Base-by-base conservation (phyloP, 2,797 vertebrate genomes). In the Choloepus didactylus region DNA sequence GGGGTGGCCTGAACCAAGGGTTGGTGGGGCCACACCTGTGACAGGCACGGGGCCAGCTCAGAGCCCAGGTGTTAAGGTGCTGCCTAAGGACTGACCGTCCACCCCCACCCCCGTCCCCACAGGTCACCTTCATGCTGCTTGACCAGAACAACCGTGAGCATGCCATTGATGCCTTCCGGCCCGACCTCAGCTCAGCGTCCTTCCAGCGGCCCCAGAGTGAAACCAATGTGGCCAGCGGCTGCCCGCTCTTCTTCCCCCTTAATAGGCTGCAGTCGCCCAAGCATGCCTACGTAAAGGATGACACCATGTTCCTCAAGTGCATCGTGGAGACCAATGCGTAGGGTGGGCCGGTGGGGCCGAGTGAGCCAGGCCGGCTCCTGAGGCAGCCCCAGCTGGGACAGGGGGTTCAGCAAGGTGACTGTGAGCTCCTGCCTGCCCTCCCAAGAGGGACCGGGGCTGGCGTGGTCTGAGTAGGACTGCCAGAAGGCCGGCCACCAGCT, bases 51-150 rank as follows among this genome's bases (percentile, higher is more conserved):
- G 3, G 54, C 38, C 87, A 9, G 4, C 51, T 31, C 67, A 3
- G 38, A 87, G 10, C 44, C 25, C 11, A 38, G 4, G 44, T 16
- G 6, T 60, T 19, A 4, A 29, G 35, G 38, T 41, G 1, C 56
- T 2, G 8, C 10, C 46, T 3, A 6, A 15, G 21, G 19, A 66
- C 91, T 87, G 41, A 95, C 62, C 14, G 6, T 38, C 60, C 15
- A 6, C 23, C 66, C 29, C 56, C 56, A 7, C 56, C 19, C 56
- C 56, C 44, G 70, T 6, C 72, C 92, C 88, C 76, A 0, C 98
- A 99, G 99, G 99, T 99, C 85, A 99, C 99, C 0, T 99, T 99
- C 89, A 99, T 99, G 98, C 95, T 99, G 67, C 98, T 99, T 0
- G 99, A 99, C 97, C 99, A 99, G 90, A 99, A 99, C 69, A 98